phyloP scores from a whole-genome alignment of 2,113 vertebrate genomes.

The Lamprologus tigripictilis region DNA sequence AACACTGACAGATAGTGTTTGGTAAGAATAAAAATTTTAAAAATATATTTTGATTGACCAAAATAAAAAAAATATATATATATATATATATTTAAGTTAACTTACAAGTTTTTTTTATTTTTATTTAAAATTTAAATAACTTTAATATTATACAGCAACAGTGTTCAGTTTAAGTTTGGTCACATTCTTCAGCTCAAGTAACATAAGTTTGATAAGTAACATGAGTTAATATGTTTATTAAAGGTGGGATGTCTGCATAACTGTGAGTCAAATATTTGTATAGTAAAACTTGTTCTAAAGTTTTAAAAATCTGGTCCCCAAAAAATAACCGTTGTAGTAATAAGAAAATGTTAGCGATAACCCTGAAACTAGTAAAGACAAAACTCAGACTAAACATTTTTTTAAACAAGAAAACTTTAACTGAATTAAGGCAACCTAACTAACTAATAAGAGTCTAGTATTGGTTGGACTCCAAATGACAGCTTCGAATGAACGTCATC shows the following conservation, averaged over 20 bases:
- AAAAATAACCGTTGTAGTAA: not conserved
- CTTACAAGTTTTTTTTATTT: not conserved
- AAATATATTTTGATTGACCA: not conserved
- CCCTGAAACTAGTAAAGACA: not conserved
- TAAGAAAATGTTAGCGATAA: not conserved
- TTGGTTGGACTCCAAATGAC: not conserved
- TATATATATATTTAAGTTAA: not conserved
- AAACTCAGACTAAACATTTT: not conserved
- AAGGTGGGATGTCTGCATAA: not conserved
- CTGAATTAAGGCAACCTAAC: not conserved
- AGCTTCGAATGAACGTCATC: accelerated
- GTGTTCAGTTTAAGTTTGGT: not conserved
- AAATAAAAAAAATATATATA: not conserved
- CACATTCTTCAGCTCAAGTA: not conserved
- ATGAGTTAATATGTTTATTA: not conserved
- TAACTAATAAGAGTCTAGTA: not conserved
- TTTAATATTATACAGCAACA: not conserved
- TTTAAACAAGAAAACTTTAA: not conserved
- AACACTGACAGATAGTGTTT: not conserved
- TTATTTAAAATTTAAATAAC: not conserved
- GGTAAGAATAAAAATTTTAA: accelerated
- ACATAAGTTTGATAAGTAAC: not conserved
- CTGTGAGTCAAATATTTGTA: not conserved
- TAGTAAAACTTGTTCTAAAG: not conserved
- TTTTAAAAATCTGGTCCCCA: accelerated